A percentile compares a stretch with the other conserved stretches of the same genome.
Conservation (phyloP, 2,797 vertebrate species). For the Phrynocephalus forsythii region DNA sequence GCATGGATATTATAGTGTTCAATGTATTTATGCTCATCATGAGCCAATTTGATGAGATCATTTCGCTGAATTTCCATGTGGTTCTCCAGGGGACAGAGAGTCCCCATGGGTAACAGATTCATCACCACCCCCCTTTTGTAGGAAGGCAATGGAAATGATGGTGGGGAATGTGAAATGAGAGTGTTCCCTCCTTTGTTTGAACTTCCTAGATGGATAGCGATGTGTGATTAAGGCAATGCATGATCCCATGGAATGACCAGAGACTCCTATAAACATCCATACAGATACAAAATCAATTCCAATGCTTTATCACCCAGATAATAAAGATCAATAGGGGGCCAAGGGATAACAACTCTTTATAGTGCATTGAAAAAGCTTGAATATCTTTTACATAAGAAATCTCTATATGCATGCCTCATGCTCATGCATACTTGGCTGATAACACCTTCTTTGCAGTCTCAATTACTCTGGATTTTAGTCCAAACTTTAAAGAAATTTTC, state of each 20-base stretch:
- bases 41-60: neutral
- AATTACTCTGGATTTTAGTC: too few species aligned
- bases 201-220: neutral
- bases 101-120: too few species aligned
- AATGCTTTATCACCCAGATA: neutral
- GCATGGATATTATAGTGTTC: neutral
- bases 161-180: too few species aligned
- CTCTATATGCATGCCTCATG: neutral
- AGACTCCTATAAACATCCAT: conserved; percentile 20
- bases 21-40: neutral
- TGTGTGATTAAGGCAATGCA: neutral
- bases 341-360: accelerated
- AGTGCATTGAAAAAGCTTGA: neutral
- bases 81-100: too few species aligned
- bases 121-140: too few species aligned
- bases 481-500: too few species aligned
- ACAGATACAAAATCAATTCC: conserved; percentile 16
- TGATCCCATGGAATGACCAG: neutral
- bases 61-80: neutral
- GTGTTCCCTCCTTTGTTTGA: neutral
- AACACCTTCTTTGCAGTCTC: too few species aligned
- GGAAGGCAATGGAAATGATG: too few species aligned
- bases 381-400: neutral
- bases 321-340: neutral
- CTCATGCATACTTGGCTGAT: too few species aligned